These are phyloP conservation scores for Orientallactaga bullata DNA, from an alignment of 2,113 vertebrate genomes.

Conservation along the genomic window DNA sequence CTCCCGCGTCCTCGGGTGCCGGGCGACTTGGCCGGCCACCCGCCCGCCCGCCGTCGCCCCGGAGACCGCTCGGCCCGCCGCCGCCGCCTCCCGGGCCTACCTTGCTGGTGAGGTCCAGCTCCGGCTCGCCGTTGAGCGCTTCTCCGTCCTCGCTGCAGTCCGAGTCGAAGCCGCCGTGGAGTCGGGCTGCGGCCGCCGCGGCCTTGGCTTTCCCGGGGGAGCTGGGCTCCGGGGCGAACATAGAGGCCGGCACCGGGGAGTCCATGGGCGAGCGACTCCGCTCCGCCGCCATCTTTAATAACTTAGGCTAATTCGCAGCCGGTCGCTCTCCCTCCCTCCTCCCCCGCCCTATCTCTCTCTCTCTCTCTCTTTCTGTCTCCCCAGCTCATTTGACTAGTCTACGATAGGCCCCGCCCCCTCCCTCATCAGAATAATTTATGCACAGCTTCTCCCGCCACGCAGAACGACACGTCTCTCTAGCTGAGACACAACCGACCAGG, in stretches of 20 bases:
- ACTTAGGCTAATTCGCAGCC: slow-evolving; percentile 80
- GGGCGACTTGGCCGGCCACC: background rate
- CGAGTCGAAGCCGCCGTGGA: slow-evolving; percentile 83
- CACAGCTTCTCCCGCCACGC: background rate
- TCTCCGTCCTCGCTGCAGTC: slow-evolving; percentile 87
- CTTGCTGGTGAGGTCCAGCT: slow-evolving; percentile 95
- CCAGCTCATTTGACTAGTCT: slow-evolving; percentile 75
- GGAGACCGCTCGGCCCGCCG: slow-evolving; percentile 31
- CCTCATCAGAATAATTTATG: slow-evolving; percentile 71
- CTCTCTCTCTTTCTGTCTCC: slow-evolving; percentile 58
- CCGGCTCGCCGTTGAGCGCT: slow-evolving; percentile 92
- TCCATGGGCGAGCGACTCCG: slow-evolving; percentile 89
- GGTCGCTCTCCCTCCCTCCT: slow-evolving; percentile 64
- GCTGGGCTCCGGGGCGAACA: slow-evolving; percentile 93
- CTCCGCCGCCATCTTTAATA: slow-evolving; percentile 89
- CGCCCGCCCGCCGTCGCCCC: slow-evolving; percentile 33
- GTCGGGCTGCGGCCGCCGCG: slow-evolving; percentile 90
- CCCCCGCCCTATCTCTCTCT: slow-evolving; percentile 66
- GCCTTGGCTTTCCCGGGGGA: slow-evolving; percentile 84
- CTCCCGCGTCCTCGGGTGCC: background rate
- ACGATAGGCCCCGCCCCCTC: slow-evolving; percentile 35
- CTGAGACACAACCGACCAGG: background rate
- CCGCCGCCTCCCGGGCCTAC: slow-evolving; percentile 87
- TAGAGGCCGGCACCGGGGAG: slow-evolving; percentile 93
- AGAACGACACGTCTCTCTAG: background rate